A percentile compares a stretch with the other conserved stretches of the same genome.
Evolutionary conservation across 2,797 vertebrate genomes (phyloP).

Genomic region (Gastrophryne carolinensis): DNA sequence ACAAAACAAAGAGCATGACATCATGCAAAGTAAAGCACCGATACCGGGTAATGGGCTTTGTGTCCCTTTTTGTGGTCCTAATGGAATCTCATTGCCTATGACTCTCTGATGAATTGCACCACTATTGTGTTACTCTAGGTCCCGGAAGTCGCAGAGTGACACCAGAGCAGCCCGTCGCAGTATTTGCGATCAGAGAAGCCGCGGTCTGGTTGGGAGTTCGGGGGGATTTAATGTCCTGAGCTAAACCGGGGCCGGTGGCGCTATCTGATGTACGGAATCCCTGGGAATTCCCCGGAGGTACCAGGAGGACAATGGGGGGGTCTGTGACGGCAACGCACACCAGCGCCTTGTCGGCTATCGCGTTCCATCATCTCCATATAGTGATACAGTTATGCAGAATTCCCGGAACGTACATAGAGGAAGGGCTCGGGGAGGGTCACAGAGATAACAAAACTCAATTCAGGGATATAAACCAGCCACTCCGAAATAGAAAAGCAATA

Average conservation of each 20-base stretch:
- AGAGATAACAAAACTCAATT: no score
- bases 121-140: not conserved
- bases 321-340: not conserved
- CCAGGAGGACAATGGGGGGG: not conserved
- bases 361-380: no score
- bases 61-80: not conserved
- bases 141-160: not conserved
- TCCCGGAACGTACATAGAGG: no score
- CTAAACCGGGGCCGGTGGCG: not conserved
- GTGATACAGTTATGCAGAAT: no score
- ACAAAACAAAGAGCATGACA: no score
- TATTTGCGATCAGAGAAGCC: not conserved
- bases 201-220: not conserved
- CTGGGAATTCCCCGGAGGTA: not conserved
- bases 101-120: not conserved
- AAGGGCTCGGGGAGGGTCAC: no score
- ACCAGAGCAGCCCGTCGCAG: not conserved
- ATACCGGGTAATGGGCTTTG: not conserved
- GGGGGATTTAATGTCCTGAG: not conserved
- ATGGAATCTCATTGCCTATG: not conserved
- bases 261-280: conserved; percentile 6
- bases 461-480: no score
- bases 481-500: no score
- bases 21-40: no score
- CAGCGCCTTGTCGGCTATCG: no score